Conservation (phyloP, 2,888 invertebrate species). For the Anthophora plumipes region DNA sequence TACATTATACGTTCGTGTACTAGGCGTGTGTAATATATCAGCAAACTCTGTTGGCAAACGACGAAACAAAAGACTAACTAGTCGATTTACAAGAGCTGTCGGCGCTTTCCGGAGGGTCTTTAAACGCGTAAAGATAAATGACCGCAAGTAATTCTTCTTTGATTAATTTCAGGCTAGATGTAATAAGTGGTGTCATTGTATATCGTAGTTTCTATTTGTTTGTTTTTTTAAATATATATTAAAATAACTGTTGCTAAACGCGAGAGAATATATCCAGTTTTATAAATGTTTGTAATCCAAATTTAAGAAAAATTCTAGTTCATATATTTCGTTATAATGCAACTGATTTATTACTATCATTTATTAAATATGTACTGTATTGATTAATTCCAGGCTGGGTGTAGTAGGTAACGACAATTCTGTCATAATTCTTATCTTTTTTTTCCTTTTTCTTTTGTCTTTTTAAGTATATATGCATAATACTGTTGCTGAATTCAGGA, state of each 20-base stretch:
- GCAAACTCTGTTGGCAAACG: background rate
- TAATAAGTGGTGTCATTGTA: background rate
- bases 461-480: background rate
- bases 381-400: too few species aligned
- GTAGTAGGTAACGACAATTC: background rate
- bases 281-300: too few species aligned
- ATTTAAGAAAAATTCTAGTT: too few species aligned
- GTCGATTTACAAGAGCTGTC: conserved; percentile 13
- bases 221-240: background rate
- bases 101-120: background rate
- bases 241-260: background rate
- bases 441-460: rapidly evolving
- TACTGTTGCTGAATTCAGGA: background rate
- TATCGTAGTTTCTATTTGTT: background rate
- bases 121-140: conserved; percentile 4
- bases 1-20: background rate
- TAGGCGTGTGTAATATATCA: background rate
- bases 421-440: background rate
- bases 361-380: background rate
- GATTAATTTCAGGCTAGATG: background rate
- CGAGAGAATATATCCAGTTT: background rate
- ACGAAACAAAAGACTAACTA: conserved; percentile 9
- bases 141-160: conserved; percentile 5
- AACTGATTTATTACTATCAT: background rate
- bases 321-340: too few species aligned